A percentile compares a stretch with the other conserved stretches of the same genome.
Evolutionary conservation across 2,888 invertebrate genomes (phyloP).

Genomic region (Apamea monoglypha): DNA sequence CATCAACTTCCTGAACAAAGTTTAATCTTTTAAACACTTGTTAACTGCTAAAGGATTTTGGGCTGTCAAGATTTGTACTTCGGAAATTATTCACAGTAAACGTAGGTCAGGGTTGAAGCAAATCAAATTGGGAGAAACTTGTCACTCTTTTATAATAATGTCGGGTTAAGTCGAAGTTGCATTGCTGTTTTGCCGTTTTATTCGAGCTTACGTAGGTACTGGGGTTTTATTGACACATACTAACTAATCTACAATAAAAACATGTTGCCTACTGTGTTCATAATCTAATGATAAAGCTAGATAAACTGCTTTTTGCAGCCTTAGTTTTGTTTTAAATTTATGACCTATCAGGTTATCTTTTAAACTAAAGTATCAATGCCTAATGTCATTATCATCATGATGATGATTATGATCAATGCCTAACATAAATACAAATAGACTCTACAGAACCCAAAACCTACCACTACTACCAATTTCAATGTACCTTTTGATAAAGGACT

Average conservation of each 20-base stretch:
- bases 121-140: constrained; percentile 12
- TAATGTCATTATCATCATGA: too few species aligned
- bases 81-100: constrained; percentile 5
- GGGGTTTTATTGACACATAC: background rate
- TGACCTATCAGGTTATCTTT: background rate
- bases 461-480: background rate
- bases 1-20: constrained; percentile 29
- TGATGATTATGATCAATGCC: too few species aligned
- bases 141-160: constrained; percentile 4
- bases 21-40: constrained; percentile 38
- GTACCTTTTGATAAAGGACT: background rate
- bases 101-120: background rate
- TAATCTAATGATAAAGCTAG: background rate
- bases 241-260: background rate
- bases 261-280: background rate
- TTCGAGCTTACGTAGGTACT: background rate
- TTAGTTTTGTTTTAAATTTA: background rate
- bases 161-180: background rate
- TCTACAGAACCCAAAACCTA: background rate
- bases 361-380: too few species aligned
- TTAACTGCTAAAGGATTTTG: constrained; percentile 24
- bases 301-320: background rate
- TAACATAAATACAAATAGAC: background rate
- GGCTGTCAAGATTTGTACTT: constrained; percentile 29
- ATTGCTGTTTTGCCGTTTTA: background rate